Evolutionary conservation across 2,113 vertebrate genomes (phyloP), one percentile per base, ranked within the genome.

Genomic region (Channa argus): DNA sequence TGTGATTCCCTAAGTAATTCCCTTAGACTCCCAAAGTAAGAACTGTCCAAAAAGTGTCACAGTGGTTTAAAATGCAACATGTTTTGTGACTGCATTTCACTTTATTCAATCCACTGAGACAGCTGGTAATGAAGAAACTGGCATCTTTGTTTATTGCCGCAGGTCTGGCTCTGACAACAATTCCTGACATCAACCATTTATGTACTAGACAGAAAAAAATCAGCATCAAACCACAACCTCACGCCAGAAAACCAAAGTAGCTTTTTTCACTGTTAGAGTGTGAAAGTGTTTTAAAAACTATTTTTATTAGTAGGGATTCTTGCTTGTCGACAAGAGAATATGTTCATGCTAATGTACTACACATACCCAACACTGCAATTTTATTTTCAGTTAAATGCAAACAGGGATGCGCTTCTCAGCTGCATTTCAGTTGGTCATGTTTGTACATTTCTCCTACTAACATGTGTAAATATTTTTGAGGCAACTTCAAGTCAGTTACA

Each of bases 61-160:
- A 33, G 52, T 61, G 14, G 33, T 34, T 68, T 33, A 68, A 79
- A 78, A 77, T 38, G 15, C 56, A 66, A 71, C 33, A 49, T 15
- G 13, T 73, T 43, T 59, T 15, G 37, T 59, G 54, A 69, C 60
- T 83, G 44, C 33, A 67, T 82, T 77, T 77, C 39, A 61, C 61
- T 87, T 64, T 55, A 46, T 87, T 64, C 52, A 46, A n/a, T 79
- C 65, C 55, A 46, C 52, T 72, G 63, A 71, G 51, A 74, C 66
- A 63, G 65, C 47, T 77, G 36, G 52, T 60, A 75, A 79, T 68
- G 52, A 68, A 83, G 63, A 85, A 79, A 80, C 46, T 84, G 77
- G 74, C 71, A 74, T 80, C 61, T 79, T 37, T 54, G 9, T 36
- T 80, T 47, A 62, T 82, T 77, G 54, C 81, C 64, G 70, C 75